phyloP scores from a whole-genome alignment of 2,797 vertebrate genomes.

The Cossypha caffra region DNA sequence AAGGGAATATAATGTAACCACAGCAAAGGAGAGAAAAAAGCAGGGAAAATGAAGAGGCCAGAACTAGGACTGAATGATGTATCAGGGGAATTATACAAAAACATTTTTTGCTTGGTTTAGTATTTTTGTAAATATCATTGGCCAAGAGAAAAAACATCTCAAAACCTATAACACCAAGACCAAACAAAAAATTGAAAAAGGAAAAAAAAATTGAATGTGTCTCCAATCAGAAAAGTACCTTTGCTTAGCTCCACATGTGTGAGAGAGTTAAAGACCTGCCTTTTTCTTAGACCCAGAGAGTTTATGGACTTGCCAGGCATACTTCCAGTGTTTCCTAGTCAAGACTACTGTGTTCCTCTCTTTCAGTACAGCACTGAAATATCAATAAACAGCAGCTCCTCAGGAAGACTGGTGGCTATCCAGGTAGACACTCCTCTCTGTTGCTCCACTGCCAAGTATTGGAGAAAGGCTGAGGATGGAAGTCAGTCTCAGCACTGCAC shows the following conservation, averaged over 20 bases:
- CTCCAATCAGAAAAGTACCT: neutral
- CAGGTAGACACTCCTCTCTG: neutral
- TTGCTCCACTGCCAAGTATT: rapidly evolving
- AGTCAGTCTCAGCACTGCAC: neutral
- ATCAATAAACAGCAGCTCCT: neutral
- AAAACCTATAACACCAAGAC: neutral
- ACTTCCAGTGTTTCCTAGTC: neutral
- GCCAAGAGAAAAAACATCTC: rapidly evolving
- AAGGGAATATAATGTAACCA: neutral
- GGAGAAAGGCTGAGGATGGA: neutral
- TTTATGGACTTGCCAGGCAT: neutral
- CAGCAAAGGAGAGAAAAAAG: neutral
- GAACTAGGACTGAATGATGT: neutral
- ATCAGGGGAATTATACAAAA: neutral
- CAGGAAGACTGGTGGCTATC: neutral
- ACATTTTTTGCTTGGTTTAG: neutral
- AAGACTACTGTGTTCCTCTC: neutral
- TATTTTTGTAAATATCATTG: neutral
- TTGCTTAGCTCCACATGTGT: neutral
- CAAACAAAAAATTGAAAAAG: rapidly evolving
- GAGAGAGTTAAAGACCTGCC: neutral
- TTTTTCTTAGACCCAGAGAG: neutral
- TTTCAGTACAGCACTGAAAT: neutral
- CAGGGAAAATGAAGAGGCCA: neutral
- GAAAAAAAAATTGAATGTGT: neutral